Conservation (phyloP, 2,888 invertebrate species). For the Aspidapion aeneum region DNA sequence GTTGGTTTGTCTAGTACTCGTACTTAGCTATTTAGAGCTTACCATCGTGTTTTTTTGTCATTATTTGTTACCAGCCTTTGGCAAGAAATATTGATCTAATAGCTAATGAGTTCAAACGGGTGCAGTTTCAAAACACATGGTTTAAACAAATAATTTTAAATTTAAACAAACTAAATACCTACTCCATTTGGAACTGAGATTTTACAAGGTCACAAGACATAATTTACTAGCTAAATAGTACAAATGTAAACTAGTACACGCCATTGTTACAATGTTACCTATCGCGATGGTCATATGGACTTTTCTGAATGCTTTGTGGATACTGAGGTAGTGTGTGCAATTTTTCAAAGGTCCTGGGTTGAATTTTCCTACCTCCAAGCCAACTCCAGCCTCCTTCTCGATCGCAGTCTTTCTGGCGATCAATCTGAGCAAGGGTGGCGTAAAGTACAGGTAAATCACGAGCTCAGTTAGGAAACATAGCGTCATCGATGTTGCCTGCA, state of each 20-base stretch:
- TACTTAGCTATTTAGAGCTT: too few species aligned
- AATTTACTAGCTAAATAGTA: slow-evolving; percentile 53
- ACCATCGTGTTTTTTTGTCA: too few species aligned
- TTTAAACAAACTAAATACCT: too few species aligned
- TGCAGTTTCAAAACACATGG: too few species aligned
- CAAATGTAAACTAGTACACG: slow-evolving; percentile 64
- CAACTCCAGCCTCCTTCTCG: slow-evolving; percentile 73
- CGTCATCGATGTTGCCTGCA: slow-evolving; percentile 62
- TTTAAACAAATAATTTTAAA: too few species aligned
- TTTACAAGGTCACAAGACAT: slow-evolving; percentile 25
- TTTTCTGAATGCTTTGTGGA: slow-evolving; percentile 70
- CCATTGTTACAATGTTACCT: slow-evolving; percentile 71
- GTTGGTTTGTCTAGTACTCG: too few species aligned
- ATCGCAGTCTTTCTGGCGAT: slow-evolving; percentile 72
- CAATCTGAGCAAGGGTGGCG: slow-evolving; percentile 68
- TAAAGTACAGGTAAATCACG: slow-evolving; percentile 70
- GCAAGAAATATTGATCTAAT: too few species aligned
- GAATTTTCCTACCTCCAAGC: slow-evolving; percentile 73
- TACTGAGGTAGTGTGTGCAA: slow-evolving; percentile 75
- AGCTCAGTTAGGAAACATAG: slow-evolving; percentile 71
- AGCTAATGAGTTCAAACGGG: too few species aligned
- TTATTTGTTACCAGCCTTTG: too few species aligned
- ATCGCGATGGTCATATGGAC: slow-evolving; percentile 77
- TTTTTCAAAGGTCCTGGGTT: slow-evolving; percentile 67
- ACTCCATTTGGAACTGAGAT: too few species aligned